Evolutionary conservation across 2,113 vertebrate species (phyloP).

Genomic region (Protomyctophum bolini): DNA sequence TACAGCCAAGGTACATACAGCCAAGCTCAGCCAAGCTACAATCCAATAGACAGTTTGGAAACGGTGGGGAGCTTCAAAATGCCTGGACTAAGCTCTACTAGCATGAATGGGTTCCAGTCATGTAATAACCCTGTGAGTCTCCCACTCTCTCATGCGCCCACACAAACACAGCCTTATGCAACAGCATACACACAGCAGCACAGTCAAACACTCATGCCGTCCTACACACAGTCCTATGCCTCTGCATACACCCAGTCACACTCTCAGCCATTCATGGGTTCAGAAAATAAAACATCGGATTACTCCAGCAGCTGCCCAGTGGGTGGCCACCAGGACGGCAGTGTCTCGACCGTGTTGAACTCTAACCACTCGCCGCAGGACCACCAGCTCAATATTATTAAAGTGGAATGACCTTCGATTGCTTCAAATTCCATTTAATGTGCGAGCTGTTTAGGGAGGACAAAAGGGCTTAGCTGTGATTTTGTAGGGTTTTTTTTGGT

Average conservation of each 20-base stretch:
- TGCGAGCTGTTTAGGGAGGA: conserved; percentile 8
- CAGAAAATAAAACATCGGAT: conserved; percentile 61
- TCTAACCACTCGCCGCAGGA: conserved; percentile 44
- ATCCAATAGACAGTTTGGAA: conserved; percentile 68
- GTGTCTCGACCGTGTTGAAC: conserved; percentile 50
- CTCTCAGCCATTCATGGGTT: conserved; percentile 55
- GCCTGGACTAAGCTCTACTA: conserved; percentile 63
- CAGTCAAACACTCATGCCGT: conserved; percentile 57
- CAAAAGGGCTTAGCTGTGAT: conserved; percentile 35
- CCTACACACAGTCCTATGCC: conserved; percentile 59
- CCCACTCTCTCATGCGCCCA: conserved; percentile 53
- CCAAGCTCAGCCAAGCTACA: conserved; percentile 67
- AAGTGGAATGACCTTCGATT: conserved; percentile 75
- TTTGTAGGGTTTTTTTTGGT: conserved; percentile 6
- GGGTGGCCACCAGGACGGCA: conserved; percentile 63
- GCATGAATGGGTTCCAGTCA: conserved; percentile 73
- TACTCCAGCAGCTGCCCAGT: conserved; percentile 58
- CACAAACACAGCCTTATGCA: conserved; percentile 59
- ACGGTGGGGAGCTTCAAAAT: conserved; percentile 73
- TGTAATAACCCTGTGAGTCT: conserved; percentile 65
- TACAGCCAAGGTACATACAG: conserved; percentile 75
- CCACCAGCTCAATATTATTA: conserved; percentile 71
- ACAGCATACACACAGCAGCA: conserved; percentile 62
- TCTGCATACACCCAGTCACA: conserved; percentile 62
- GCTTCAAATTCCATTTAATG: neutral